phyloP scores from a whole-genome alignment of 2,888 invertebrate species.

The Agriopis marginaria region DNA sequence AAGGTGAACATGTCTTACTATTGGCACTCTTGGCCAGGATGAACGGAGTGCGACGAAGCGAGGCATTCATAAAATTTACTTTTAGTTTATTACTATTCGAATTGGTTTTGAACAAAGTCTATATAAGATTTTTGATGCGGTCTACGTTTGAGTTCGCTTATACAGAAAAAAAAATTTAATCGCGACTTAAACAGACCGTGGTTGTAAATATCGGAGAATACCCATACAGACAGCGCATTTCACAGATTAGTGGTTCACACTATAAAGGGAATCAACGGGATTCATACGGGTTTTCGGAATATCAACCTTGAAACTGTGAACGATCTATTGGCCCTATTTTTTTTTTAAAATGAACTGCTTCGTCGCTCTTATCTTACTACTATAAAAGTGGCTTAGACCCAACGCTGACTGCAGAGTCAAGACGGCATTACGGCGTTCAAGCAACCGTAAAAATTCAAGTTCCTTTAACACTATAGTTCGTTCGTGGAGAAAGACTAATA shows the following conservation, averaged over 20 bases:
- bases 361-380: background rate
- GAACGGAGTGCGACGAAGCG: slow-evolving; percentile 9
- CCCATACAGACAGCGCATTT: no score
- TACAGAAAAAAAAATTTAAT: background rate
- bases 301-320: no score
- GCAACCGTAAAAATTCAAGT: no score
- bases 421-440: no score
- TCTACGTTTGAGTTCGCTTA: background rate
- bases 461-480: no score
- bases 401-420: background rate
- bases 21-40: slow-evolving; percentile 9
- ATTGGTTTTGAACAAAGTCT: no score
- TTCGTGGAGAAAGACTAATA: no score
- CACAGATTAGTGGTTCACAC: no score
- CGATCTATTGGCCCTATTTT: background rate
- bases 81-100: background rate
- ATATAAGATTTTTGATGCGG: no score
- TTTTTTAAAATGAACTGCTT: background rate
- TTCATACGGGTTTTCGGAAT: background rate
- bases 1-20: slow-evolving; percentile 74
- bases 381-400: background rate
- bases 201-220: no score
- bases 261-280: no score
- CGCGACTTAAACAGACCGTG: no score
- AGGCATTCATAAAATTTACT: background rate